Evolutionary conservation across 2,888 invertebrate species (phyloP).

Genomic region (Thysanoteuthis rhombus): DNA sequence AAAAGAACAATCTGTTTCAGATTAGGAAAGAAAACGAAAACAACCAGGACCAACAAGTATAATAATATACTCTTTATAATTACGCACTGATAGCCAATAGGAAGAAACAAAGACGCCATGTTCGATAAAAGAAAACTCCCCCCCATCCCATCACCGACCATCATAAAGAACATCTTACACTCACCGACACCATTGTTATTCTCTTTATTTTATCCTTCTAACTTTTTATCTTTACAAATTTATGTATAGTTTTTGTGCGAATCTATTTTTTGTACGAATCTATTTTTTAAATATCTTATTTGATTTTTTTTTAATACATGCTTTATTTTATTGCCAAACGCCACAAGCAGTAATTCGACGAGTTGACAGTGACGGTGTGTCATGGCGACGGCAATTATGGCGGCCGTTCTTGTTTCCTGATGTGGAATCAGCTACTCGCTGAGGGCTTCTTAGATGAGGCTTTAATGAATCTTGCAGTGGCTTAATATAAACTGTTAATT

Average conservation of each 20-base stretch:
- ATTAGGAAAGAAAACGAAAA: neutral
- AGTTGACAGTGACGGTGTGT: neutral
- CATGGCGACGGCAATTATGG: neutral
- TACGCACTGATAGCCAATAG: neutral
- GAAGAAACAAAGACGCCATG: slow-evolving; percentile 12
- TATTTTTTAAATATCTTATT: neutral
- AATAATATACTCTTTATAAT: slow-evolving; percentile 12
- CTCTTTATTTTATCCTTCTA: neutral
- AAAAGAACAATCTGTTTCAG: too few species aligned
- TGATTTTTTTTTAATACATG: neutral
- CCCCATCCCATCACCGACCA: neutral
- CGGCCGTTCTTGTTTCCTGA: neutral
- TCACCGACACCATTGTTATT: too few species aligned
- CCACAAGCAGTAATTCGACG: neutral
- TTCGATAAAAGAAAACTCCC: neutral
- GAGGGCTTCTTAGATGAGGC: neutral
- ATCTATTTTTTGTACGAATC: neutral
- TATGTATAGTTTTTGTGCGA: neutral
- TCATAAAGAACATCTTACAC: too few species aligned
- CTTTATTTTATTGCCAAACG: neutral
- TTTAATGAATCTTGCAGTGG: neutral
- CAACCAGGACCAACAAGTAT: neutral
- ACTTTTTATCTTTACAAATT: neutral
- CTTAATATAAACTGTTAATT: slow-evolving; percentile 12
- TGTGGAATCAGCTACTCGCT: neutral